A percentile compares a stretch with the other conserved stretches of the same genome.
Evolutionary conservation across 2,113 vertebrate genomes (phyloP).

Genomic region (Limnothrissa miodon): DNA sequence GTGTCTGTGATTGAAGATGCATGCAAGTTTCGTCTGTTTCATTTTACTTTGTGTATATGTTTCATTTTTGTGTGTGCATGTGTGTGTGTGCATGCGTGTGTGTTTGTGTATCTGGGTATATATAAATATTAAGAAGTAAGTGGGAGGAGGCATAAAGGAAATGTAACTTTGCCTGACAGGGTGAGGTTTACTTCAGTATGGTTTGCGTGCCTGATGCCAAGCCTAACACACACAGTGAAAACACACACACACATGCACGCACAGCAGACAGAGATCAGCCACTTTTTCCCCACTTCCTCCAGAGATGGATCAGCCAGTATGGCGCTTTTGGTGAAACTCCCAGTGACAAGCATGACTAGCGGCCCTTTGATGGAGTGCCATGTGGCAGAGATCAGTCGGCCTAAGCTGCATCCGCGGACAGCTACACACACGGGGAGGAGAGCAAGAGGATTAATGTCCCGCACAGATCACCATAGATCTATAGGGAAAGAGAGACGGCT

Average conservation of each 20-base stretch:
- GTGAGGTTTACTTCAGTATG: neutral
- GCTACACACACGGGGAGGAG: slow-evolving; percentile 60
- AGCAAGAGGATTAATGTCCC: slow-evolving; percentile 70
- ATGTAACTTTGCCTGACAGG: neutral
- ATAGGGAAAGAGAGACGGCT: slow-evolving; percentile 48
- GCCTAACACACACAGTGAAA: neutral
- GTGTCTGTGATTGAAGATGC: neutral
- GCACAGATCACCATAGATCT: slow-evolving; percentile 64
- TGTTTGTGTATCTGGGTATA: neutral
- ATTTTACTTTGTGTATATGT: neutral
- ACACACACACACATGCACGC: neutral
- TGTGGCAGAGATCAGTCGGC: slow-evolving; percentile 73
- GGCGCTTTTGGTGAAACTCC: slow-evolving; percentile 58
- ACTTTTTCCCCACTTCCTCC: slow-evolving; percentile 52
- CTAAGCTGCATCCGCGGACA: slow-evolving; percentile 72
- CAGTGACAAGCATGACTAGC: slow-evolving; percentile 61
- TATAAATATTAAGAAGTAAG: neutral
- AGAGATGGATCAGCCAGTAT: slow-evolving; percentile 50
- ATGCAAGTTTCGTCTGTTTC: neutral
- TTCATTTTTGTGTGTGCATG: neutral
- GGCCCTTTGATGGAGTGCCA: slow-evolving; percentile 72
- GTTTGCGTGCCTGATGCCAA: neutral
- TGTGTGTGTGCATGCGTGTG: neutral
- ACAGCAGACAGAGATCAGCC: slow-evolving; percentile 50
- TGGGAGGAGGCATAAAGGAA: neutral